Base-by-base conservation (phyloP, 2,888 invertebrate species). In the Reticulitermes lucifugus region DNA sequence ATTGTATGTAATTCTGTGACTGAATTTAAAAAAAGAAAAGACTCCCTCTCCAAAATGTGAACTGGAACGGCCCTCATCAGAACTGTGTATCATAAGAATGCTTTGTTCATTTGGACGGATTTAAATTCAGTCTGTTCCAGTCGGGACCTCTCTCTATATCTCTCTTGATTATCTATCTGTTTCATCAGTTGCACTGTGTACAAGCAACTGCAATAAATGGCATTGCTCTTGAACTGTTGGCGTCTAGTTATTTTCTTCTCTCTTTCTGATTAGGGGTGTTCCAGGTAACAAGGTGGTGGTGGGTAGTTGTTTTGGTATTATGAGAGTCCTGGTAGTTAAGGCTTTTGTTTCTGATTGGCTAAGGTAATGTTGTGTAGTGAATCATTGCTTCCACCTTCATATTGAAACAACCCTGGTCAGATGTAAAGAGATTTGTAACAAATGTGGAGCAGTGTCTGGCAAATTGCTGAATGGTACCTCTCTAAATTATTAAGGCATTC, bases 241-340 rank as follows among this genome's bases (percentile, higher is more conserved):
- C 71, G 55, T 79, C 70, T 71, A 55, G 70, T 84, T 71, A 79
- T 79, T 83, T 84, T 83, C 84, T 82, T 85, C 86, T 88, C 88
- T 89, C 88, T 90, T 90, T 90, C 91, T 91, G 91, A 91, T 91
- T 91, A 90, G 91, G 91, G 90, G 90, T 91, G 91, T 91, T 91
- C 91, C 91, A 91, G 91, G 90, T 90, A 88, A 81, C 55, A 85
- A 89, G 87, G 88, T 88, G 88, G 89, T 88, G 89, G 88, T 88
- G 87, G 87, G 87, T 87, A 88, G 88, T 88, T 88, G 88, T 88
- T 88, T 43, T 73, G 46, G 46, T 60, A 22, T 71, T 65, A 14
- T 46, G 43, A 3, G 29, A 77, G 77, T 77, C 22, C 25, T 46
- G 35, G 5, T 77, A 77, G 77, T 51, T 77, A 55, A 25, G 46